These are phyloP conservation scores for Mythimna vitellina DNA, from an alignment of 2,888 invertebrate species.

Conservation along the genomic window DNA sequence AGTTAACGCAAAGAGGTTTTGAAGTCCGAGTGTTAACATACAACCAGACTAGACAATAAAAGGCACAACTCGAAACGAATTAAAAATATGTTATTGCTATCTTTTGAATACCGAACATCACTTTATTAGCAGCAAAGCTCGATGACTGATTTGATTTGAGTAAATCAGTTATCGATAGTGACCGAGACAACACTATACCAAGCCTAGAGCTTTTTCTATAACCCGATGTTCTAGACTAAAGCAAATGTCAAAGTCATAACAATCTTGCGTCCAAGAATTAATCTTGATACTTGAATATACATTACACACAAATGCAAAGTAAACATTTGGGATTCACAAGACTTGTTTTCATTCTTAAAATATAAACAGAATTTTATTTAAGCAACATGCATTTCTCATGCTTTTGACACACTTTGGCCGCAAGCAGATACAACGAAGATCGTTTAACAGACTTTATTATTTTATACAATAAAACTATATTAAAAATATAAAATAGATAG, in stretches of 20 bases:
- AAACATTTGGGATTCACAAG: slow-evolving; percentile 47
- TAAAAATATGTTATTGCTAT: slow-evolving; percentile 34
- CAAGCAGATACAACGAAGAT: slow-evolving; percentile 31
- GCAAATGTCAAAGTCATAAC: slow-evolving; percentile 4
- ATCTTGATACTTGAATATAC: slow-evolving; percentile 43
- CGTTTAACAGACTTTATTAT: slow-evolving; percentile 19
- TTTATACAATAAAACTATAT: slow-evolving; percentile 45
- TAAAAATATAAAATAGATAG: slow-evolving; percentile 47
- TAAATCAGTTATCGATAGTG: neutral
- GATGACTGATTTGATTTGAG: neutral
- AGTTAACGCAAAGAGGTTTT: slow-evolving; percentile 81
- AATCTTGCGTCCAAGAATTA: neutral
- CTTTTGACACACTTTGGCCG: slow-evolving; percentile 10
- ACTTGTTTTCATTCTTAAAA: slow-evolving; percentile 29
- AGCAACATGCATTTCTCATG: slow-evolving; percentile 33
- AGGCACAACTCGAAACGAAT: slow-evolving; percentile 81
- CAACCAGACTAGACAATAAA: slow-evolving; percentile 81
- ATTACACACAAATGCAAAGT: slow-evolving; percentile 5
- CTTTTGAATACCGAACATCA: slow-evolving; percentile 35
- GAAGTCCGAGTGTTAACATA: slow-evolving; percentile 63
- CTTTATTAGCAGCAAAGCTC: neutral
- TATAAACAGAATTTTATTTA: slow-evolving; percentile 34
- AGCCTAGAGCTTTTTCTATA: neutral
- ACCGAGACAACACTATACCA: too few relatives aligned
- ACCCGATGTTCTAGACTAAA: neutral